Conservation (phyloP, 2,797 vertebrate genomes). For the Alauda arvensis region DNA sequence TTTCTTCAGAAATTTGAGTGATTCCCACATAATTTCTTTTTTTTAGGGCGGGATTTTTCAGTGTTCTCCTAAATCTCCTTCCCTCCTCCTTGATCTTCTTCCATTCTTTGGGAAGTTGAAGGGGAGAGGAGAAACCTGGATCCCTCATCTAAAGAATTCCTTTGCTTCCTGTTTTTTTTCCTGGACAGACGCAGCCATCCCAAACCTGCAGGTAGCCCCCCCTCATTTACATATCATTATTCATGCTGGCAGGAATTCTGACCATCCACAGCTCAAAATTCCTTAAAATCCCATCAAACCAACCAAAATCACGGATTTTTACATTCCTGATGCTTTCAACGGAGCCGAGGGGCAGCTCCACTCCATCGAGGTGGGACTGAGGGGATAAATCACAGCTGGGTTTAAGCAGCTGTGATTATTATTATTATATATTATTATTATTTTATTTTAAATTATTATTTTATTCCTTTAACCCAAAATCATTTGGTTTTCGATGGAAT, state of each 20-base stretch:
- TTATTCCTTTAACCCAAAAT: neutral
- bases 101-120: neutral
- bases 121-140: neutral
- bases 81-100: neutral
- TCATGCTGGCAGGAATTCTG: rapidly evolving
- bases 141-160: neutral
- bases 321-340: rapidly evolving
- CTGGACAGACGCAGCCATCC: neutral
- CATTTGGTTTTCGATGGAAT: neutral
- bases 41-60: neutral
- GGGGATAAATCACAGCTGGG: neutral
- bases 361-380: rapidly evolving
- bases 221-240: neutral
- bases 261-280: neutral
- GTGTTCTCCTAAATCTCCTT: neutral
- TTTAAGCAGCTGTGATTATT: neutral
- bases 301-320: neutral
- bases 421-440: too few species aligned
- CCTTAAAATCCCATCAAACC: neutral
- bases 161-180: neutral
- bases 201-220: neutral
- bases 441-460: neutral
- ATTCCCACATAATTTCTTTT: neutral
- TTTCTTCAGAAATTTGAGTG: rapidly evolving
- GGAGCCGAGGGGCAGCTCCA: rapidly evolving